Conservation (phyloP, 2,888 invertebrate species). For the Brachycybe producta region DNA sequence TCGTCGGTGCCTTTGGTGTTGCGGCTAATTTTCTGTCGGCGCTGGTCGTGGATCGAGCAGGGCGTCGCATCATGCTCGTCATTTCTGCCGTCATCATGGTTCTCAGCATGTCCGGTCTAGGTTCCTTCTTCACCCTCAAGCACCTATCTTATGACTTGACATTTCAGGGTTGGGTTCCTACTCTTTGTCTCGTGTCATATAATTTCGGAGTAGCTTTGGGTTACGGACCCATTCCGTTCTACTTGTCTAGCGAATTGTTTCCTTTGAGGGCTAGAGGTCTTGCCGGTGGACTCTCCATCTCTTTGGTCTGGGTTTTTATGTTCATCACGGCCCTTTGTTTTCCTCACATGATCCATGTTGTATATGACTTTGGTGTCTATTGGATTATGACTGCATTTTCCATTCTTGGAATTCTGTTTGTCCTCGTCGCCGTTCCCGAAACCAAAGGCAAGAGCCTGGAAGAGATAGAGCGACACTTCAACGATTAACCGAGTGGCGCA, state of each 20-base stretch:
- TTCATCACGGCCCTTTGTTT: not conserved
- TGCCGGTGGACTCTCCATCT: constrained; percentile 2
- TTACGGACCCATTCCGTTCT: constrained; percentile 11
- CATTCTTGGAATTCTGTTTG: not conserved
- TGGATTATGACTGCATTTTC: not conserved
- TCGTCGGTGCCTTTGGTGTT: constrained; percentile 12
- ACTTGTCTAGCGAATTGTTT: constrained; percentile 9
- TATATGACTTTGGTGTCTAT: not conserved
- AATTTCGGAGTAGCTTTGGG: constrained; percentile 8
- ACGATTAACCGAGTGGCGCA: too few relatives aligned
- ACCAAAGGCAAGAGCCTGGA: constrained; percentile 13
- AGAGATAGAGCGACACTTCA: constrained; percentile 7
- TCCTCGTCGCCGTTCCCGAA: constrained; percentile 7
- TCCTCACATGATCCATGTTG: constrained; percentile 47
- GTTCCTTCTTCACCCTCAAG: constrained; percentile 1
- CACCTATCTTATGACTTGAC: constrained; percentile 1
- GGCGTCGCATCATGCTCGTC: constrained; percentile 19
- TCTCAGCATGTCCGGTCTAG: not conserved
- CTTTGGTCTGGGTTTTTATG: not conserved
- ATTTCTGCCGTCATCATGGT: constrained; percentile 16
- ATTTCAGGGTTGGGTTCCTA: constrained; percentile 1
- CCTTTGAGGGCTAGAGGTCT: constrained; percentile 3
- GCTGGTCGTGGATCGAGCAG: constrained; percentile 16
- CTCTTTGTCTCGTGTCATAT: not conserved
- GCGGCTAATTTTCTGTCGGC: constrained; percentile 2